A percentile compares a stretch with the other conserved stretches of the same genome.
These are phyloP conservation scores for Epirrhoe tristata DNA, from an alignment of 2,888 invertebrate genomes.

Conservation along the genomic window DNA sequence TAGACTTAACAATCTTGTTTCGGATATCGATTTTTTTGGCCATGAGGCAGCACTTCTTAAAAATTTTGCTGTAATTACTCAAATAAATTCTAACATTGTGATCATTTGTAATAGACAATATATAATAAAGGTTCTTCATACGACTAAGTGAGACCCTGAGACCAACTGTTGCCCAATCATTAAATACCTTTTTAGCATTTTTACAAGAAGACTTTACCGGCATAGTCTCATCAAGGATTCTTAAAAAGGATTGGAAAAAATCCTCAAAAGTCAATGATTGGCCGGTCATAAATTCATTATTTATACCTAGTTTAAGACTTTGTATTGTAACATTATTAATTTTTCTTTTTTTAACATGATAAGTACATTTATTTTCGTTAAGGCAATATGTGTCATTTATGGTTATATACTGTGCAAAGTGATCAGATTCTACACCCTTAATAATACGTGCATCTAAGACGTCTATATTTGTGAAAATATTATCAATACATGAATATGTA, in stretches of 20 bases:
- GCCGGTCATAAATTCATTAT: not conserved
- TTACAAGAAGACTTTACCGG: not conserved
- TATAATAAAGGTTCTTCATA: conserved; percentile 5
- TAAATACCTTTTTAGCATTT: not conserved
- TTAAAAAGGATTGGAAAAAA: not conserved
- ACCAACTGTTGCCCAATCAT: conserved; percentile 5
- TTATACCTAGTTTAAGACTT: not conserved
- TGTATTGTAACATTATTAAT: not conserved
- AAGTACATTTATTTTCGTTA: not conserved
- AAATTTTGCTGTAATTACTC: conserved; percentile 4
- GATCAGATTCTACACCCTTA: conserved; percentile 4
- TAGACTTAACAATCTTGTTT: not conserved
- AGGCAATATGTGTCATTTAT: not conserved
- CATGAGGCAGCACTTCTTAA: not conserved
- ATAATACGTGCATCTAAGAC: not conserved
- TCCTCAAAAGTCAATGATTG: not conserved
- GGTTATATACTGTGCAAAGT: not conserved
- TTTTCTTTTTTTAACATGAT: not conserved
- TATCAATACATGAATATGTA: conserved; percentile 5
- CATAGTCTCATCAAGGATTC: not conserved
- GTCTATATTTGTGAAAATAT: conserved; percentile 1
- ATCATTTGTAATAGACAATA: conserved; percentile 5
- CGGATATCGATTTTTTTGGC: conserved; percentile 1
- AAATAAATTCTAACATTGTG: conserved; percentile 2
- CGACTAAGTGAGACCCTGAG: not conserved